These are phyloP conservation scores for Orussus abietinus DNA, from an alignment of 1,140 invertebrate species.

Conservation along the genomic window DNA sequence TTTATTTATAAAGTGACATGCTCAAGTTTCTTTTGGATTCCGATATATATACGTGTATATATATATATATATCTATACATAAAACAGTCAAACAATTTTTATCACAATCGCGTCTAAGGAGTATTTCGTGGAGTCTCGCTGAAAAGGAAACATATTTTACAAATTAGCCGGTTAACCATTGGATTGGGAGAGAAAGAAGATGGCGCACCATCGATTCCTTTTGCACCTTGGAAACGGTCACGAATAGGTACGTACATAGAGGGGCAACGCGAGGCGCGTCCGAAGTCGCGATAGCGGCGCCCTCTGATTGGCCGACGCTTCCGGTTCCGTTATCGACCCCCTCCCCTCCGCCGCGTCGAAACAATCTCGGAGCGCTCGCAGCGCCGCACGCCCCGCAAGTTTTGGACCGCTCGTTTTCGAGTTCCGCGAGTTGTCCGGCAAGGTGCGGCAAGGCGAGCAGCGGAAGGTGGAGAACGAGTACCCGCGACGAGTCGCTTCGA, in stretches of 20 bases:
- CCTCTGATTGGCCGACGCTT: no score
- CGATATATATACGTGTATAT: not conserved
- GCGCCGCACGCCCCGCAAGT: conserved; percentile 2
- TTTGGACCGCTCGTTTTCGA: conserved; percentile 26
- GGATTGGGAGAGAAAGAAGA: no score
- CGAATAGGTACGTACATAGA: no score
- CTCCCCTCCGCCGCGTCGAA: no score
- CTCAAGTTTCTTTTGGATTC: not conserved
- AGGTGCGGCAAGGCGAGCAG: not conserved
- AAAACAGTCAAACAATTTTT: not conserved
- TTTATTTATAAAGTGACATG: not conserved
- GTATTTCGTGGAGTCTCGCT: no score
- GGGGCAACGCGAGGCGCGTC: no score
- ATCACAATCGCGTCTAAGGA: not conserved
- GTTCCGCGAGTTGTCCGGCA: conserved; percentile 15
- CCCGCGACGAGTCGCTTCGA: conserved; percentile 6
- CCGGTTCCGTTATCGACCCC: conserved; percentile 34
- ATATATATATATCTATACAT: not conserved
- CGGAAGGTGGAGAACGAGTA: conserved; percentile 2
- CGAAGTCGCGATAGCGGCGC: no score
- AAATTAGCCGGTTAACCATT: no score
- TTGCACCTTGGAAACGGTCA: no score
- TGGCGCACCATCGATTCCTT: no score
- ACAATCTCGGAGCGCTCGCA: no score
- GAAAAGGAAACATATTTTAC: no score